Evolutionary conservation across 2,888 invertebrate species (phyloP).

Genomic region (Linnaemya tessellans): DNA sequence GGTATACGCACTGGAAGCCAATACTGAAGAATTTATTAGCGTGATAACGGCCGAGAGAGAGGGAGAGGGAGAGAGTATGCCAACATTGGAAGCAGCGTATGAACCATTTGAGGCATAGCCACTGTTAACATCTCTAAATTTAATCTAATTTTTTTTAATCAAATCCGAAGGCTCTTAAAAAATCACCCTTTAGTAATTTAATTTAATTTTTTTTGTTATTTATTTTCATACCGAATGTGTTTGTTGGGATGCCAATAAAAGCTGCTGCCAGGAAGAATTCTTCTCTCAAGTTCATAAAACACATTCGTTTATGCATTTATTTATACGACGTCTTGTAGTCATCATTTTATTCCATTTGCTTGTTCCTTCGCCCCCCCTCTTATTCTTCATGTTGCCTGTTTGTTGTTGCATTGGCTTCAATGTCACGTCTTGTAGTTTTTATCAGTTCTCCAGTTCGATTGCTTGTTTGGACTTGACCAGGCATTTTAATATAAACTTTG

Average conservation of each 20-base stretch:
- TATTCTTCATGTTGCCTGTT: background rate
- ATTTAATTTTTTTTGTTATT: background rate
- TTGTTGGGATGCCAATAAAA: background rate
- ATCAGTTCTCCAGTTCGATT: conserved; percentile 49
- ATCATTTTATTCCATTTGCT: conserved; percentile 43
- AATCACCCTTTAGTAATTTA: too few relatives aligned
- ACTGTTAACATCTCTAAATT: too few relatives aligned
- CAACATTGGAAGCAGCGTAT: too few relatives aligned
- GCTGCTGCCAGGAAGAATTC: background rate
- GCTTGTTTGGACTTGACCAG: conserved; percentile 46
- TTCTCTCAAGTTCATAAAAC: conserved; percentile 51
- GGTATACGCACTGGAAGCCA: too few relatives aligned
- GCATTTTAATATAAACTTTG: conserved; percentile 38
- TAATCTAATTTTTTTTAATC: too few relatives aligned
- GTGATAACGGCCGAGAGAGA: too few relatives aligned
- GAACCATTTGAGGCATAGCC: too few relatives aligned
- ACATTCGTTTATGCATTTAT: conserved; percentile 57
- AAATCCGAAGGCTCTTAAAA: too few relatives aligned
- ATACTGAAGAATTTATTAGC: too few relatives aligned
- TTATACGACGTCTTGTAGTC: conserved; percentile 45
- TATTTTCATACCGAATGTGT: conserved; percentile 8
- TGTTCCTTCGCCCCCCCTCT: background rate
- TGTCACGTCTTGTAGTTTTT: conserved; percentile 60
- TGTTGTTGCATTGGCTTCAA: conserved; percentile 40
- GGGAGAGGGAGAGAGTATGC: too few relatives aligned